Evolutionary conservation across 2,888 invertebrate species (phyloP).

Genomic region (Cryptocheilus praepositus): DNA sequence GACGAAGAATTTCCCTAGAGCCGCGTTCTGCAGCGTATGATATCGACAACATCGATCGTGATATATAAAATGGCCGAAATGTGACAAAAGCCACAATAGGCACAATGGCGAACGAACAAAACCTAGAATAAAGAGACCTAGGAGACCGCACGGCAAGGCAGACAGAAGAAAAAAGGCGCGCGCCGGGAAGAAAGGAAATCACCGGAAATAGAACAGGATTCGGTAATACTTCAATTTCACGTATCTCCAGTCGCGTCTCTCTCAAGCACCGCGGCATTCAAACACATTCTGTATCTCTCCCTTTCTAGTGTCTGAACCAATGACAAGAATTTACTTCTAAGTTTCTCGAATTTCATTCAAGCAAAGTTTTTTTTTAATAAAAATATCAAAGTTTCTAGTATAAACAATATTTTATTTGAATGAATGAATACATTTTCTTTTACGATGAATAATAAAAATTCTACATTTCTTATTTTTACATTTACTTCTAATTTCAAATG

Average conservation of each 20-base stretch:
- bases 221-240: slow-evolving; percentile 43
- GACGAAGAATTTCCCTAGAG: neutral
- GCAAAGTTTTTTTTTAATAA: too few relatives aligned
- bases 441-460: too few relatives aligned
- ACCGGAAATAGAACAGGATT: slow-evolving; percentile 30
- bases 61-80: slow-evolving; percentile 19
- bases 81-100: slow-evolving; percentile 26
- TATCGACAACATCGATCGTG: slow-evolving; percentile 10
- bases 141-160: neutral
- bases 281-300: too few relatives aligned
- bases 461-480: too few relatives aligned
- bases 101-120: slow-evolving; percentile 24
- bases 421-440: too few relatives aligned
- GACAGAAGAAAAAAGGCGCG: slow-evolving; percentile 6
- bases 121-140: neutral
- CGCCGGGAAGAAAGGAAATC: neutral
- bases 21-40: neutral
- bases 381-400: too few relatives aligned
- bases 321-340: too few relatives aligned
- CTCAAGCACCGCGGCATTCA: neutral
- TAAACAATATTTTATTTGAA: too few relatives aligned
- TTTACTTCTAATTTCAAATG: too few relatives aligned
- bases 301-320: too few relatives aligned
- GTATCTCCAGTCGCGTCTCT: slow-evolving; percentile 18
- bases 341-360: too few relatives aligned